phyloP scores from a whole-genome alignment of 64 coral and sea anemone genomes.

The Stylophora pistillata region DNA sequence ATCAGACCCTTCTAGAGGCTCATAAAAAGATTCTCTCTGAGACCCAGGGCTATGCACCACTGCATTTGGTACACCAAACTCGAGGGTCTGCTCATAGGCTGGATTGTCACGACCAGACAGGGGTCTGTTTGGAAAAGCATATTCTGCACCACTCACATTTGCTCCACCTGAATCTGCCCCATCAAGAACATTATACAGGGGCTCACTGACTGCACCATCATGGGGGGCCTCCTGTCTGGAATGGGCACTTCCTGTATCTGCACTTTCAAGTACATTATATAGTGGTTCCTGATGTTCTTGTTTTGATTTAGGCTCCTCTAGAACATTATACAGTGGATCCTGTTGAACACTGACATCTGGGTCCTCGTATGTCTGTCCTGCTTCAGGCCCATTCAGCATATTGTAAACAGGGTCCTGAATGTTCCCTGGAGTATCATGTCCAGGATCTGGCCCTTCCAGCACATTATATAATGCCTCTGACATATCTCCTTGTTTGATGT shows the following conservation, averaged over 20 bases:
- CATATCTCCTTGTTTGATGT: not conserved
- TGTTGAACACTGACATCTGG: not conserved
- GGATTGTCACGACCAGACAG: not conserved
- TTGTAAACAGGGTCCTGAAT: not conserved
- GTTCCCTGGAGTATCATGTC: not conserved
- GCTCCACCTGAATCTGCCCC: not conserved
- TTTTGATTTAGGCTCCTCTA: not conserved
- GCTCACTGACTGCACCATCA: not conserved
- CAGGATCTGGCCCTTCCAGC: too few relatives aligned
- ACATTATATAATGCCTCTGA: too few relatives aligned
- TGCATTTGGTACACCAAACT: not conserved
- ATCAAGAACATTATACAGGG: conserved; percentile 1
- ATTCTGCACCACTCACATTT: not conserved
- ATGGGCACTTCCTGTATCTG: not conserved
- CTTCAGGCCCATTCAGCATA: not conserved
- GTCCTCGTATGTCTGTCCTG: not conserved
- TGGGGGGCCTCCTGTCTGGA: too few relatives aligned
- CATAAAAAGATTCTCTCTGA: conserved; percentile 2
- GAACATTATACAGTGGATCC: conserved; percentile 11
- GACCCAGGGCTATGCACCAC: not conserved
- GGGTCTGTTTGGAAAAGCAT: not conserved
- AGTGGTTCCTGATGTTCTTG: not conserved
- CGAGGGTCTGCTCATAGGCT: conserved; percentile 32
- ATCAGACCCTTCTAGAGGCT: not conserved
- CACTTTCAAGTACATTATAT: conserved; percentile 5